Evolutionary conservation across 2,113 vertebrate species (phyloP), one percentile per base, ranked within the genome.

Genomic region (Numida meleagris): DNA sequence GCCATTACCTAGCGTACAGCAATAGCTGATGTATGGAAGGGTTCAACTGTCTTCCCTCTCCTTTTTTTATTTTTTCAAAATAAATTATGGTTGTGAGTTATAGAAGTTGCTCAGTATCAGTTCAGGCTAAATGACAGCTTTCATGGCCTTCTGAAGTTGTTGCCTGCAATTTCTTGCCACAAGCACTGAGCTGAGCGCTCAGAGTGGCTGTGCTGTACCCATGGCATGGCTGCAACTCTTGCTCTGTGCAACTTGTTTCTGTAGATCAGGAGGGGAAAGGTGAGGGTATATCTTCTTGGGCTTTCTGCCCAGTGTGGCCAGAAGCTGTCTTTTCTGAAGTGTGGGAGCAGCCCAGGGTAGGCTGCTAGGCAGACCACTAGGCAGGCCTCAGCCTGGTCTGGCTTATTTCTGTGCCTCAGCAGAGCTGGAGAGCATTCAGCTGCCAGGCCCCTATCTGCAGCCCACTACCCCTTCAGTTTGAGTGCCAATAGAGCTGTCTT

Each of bases 371-470:
- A 0, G 0, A 17, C 11, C 14, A 12, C 42, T 65, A 38, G 13
- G 14, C 20, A 45, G 12, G 4, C 7, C 10, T 77, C 53, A 29
- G 7, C 21, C 42, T 36, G 33, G 25, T 16, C 10, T n/a, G 14
- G 71, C 34, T 82, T 14, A 2, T 66, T 33, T 42, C 40, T 42
- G 16, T 67, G 51, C 27, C 67, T 43, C 21, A 5, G 0, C 3
- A 0, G 0, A 71, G 55, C 42, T 51, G 53, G 27, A 40, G 5
- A 7, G 3, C 1, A 3, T 11, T 5, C 10, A 9, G 25, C 1
- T 3, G 4, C 20, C 0, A 0, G 61, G 38, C 20, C 15, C 51
- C 21, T 57, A 3, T 9, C 33, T 74, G 14, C 45, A 27, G 14
- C 10, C 45, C 75, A 48, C 51, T 31, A 48, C 16, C 8, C 34